Evolutionary conservation across 2,888 invertebrate genomes (phyloP).

Genomic region (Alsophila aescularia): DNA sequence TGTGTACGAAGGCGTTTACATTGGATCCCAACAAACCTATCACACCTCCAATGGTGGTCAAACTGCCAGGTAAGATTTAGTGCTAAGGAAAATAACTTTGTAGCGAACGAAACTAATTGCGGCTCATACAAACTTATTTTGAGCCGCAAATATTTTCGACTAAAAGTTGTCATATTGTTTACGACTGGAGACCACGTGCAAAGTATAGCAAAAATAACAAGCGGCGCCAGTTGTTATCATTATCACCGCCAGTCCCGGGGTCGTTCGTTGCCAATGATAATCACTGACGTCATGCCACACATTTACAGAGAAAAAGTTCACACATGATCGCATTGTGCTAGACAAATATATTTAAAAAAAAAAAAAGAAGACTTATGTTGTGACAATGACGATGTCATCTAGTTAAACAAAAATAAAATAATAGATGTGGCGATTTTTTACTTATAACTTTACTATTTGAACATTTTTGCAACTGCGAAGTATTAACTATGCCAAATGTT

Average conservation of each 20-base stretch:
- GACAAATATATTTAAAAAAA: too few relatives aligned
- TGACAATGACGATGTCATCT: not conserved
- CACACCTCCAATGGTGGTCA: conserved; percentile 83
- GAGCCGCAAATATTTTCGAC: conserved; percentile 10
- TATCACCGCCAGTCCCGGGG: conserved; percentile 50
- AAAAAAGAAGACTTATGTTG: too few relatives aligned
- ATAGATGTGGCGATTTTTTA: not conserved
- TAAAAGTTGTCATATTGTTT: conserved; percentile 44
- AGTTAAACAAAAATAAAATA: not conserved
- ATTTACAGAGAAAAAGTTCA: conserved; percentile 21
- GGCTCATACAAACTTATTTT: not conserved
- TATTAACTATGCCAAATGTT: not conserved
- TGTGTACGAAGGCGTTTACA: conserved; percentile 74
- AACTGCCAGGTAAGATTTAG: conserved; percentile 76
- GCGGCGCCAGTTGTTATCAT: conserved; percentile 61
- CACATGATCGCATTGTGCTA: not conserved
- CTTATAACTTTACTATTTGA: not conserved
- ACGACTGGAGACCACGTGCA: conserved; percentile 46
- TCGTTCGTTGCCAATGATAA: conserved; percentile 54
- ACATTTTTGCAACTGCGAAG: not conserved
- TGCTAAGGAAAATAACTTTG: not conserved
- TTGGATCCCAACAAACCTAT: conserved; percentile 80
- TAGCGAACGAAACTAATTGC: too few relatives aligned
- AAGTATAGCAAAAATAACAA: conserved; percentile 44
- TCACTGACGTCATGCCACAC: conserved; percentile 44